Percentiles rank a stretch among this genome's conserved stretches.
phyloP scores from a whole-genome alignment of 2,113 vertebrate genomes.

The Xiphophorus hellerii region DNA sequence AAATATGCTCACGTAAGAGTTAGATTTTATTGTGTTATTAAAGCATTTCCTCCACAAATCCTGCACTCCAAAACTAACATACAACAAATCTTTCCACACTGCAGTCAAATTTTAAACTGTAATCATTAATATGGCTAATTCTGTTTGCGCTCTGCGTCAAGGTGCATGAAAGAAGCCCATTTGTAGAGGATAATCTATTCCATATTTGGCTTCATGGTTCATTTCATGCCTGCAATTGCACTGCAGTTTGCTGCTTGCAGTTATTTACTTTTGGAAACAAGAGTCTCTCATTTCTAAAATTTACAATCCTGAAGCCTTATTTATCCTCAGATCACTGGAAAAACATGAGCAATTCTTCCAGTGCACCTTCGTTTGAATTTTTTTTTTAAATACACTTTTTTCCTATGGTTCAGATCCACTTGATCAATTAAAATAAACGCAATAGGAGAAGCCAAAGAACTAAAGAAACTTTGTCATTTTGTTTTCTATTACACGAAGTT shows the following conservation, averaged over 20 bases:
- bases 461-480: background rate
- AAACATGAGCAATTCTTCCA: background rate
- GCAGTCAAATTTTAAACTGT: background rate
- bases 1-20: background rate
- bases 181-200: slow-evolving; percentile 12
- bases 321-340: background rate
- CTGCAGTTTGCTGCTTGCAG: slow-evolving; percentile 22
- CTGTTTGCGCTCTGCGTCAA: background rate
- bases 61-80: background rate
- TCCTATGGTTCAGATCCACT: background rate
- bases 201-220: slow-evolving; percentile 32
- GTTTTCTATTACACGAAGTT: background rate
- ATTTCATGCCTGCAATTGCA: slow-evolving; percentile 36
- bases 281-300: slow-evolving; percentile 30
- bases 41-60: background rate
- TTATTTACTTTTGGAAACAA: slow-evolving; percentile 22
- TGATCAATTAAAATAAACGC: background rate
- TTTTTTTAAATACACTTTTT: background rate
- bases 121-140: background rate
- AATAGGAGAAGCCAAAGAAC: background rate
- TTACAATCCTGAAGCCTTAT: background rate
- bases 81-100: no score
- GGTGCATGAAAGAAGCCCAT: background rate
- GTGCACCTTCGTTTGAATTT: background rate
- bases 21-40: background rate